phyloP scores from a whole-genome alignment of 2,797 vertebrate species.

The Craterocephalus amniculus region DNA sequence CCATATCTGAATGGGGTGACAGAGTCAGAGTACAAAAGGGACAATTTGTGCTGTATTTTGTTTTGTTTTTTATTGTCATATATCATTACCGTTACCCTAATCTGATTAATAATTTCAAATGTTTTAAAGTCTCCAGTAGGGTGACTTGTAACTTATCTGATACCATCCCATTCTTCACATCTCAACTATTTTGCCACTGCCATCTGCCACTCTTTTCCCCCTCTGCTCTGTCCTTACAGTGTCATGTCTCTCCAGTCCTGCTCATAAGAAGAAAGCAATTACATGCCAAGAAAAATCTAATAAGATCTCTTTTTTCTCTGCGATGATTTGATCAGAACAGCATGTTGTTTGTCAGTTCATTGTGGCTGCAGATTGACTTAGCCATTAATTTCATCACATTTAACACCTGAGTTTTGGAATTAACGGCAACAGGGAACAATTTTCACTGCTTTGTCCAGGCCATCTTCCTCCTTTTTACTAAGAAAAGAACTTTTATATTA shows the following conservation, averaged over 20 bases:
- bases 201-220: neutral
- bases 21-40: too few species aligned
- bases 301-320: neutral
- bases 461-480: too few species aligned
- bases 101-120: neutral
- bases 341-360: neutral
- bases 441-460: too few species aligned
- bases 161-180: neutral
- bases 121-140: neutral
- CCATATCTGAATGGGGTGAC: too few species aligned
- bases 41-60: too few species aligned
- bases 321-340: neutral
- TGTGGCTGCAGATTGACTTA: neutral
- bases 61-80: too few species aligned
- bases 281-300: neutral
- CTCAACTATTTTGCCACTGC: neutral
- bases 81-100: too few species aligned
- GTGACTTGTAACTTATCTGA: neutral
- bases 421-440: too few species aligned
- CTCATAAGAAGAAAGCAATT: neutral
- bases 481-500: too few species aligned
- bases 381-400: neutral
- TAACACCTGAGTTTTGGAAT: neutral
- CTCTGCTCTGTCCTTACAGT: neutral
- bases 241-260: neutral